Evolutionary conservation across 2,888 invertebrate species (phyloP).

Genomic region (Phortica magna): DNA sequence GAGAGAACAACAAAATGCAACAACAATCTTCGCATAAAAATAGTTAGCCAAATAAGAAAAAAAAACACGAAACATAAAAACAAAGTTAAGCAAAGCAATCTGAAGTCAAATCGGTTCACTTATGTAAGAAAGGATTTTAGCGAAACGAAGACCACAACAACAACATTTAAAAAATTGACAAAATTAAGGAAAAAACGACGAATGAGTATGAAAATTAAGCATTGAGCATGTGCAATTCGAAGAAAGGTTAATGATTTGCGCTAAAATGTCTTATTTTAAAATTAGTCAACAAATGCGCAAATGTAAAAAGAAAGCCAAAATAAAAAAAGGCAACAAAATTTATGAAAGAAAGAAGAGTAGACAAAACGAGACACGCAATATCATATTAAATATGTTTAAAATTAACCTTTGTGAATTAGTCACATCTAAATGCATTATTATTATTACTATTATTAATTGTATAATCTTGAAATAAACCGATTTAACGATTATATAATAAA

Average conservation of each 20-base stretch:
- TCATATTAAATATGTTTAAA: constrained; percentile 42
- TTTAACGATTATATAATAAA: constrained; percentile 24
- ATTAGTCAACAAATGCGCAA: constrained; percentile 39
- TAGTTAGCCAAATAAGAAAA: constrained; percentile 48
- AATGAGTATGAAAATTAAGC: not conserved
- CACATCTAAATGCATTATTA: constrained; percentile 9
- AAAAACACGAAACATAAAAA: constrained; percentile 56
- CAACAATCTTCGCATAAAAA: constrained; percentile 10
- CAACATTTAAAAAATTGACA: constrained; percentile 14
- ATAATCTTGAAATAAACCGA: constrained; percentile 3
- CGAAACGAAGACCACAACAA: constrained; percentile 47
- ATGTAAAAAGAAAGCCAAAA: constrained; percentile 34
- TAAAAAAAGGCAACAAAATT: constrained; percentile 16
- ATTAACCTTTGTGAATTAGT: not conserved
- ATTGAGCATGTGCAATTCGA: not conserved
- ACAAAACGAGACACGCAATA: not conserved
- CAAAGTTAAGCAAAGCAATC: constrained; percentile 66
- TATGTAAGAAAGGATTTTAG: constrained; percentile 44
- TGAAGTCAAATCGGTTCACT: constrained; percentile 48
- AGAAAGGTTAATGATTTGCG: constrained; percentile 2
- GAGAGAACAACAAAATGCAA: not conserved
- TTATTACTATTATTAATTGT: not conserved
- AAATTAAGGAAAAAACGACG: constrained; percentile 17
- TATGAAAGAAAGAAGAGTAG: constrained; percentile 24
- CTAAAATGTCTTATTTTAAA: constrained; percentile 49